A percentile compares a stretch with the other conserved stretches of the same genome.
Conservation (phyloP, 2,797 vertebrate species). For the Esox lucius region DNA sequence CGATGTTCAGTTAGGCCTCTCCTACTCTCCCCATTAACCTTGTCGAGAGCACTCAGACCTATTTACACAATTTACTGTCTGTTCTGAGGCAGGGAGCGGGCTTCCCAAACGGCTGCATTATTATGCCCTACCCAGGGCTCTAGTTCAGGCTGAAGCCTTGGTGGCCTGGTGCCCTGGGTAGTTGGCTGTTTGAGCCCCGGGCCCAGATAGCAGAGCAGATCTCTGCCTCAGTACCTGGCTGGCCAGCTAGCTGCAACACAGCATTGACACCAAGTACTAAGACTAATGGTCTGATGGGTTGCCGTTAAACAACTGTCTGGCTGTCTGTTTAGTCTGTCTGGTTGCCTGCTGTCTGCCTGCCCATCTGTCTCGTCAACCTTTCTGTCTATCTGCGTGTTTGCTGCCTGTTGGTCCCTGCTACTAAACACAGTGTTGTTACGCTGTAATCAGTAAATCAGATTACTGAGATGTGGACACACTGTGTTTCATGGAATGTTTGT, state of each 20-base stretch:
- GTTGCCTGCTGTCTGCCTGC: no score
- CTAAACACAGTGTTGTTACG: constrained; percentile 46
- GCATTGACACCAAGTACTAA: constrained; percentile 36
- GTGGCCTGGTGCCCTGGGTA: no score
- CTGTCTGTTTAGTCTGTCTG: no score
- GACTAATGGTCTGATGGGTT: constrained; percentile 64
- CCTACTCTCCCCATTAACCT: constrained; percentile 72
- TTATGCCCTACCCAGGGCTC: not conserved
- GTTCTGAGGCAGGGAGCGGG: not conserved
- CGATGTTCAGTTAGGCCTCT: constrained; percentile 62
- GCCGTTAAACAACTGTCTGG: constrained; percentile 57
- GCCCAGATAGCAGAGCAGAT: no score
- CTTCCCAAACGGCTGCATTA: no score
- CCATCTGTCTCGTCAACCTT: no score
- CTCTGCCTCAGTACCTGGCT: no score
- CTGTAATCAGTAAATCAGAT: constrained; percentile 72
- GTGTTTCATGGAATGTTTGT: no score
- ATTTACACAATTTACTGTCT: constrained; percentile 69
- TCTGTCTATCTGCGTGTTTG: not conserved
- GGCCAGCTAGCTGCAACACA: not conserved
- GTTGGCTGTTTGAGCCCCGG: no score
- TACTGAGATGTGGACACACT: constrained; percentile 41
- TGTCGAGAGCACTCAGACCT: constrained; percentile 71
- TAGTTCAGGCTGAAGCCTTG: not conserved
- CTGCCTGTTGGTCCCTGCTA: not conserved